Evolutionary conservation across 2,888 invertebrate genomes (phyloP), one percentile per base, ranked within the genome.

Genomic region (Smittia aterrima): DNA sequence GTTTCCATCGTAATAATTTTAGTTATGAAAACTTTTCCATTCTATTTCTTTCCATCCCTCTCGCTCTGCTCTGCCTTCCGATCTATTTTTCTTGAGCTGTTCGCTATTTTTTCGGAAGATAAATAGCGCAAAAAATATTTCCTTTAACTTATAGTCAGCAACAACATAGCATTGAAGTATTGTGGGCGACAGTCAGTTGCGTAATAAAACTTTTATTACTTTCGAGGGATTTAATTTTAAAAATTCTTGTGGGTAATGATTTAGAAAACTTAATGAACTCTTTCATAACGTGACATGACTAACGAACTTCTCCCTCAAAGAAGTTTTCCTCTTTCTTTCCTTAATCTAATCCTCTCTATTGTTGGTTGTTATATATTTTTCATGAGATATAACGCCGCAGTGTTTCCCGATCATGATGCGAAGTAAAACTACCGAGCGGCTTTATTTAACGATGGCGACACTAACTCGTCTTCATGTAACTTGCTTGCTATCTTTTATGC

Each of bases 271-370:
- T n/a, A n/a, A n/a, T n/a, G n/a, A n/a, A n/a, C n/a, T n/a, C n/a
- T n/a, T n/a, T n/a, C n/a, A n/a, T n/a, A n/a, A 9, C 32, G 32
- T 32, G 32, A 47, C 67, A 20, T 16, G n/a, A 22, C 22, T 47
- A 9, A 47, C n/a, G 47, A 47, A 67, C 13, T 9, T 16, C 7
- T 47, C 22, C 32, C 24, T n/a, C 24, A 38, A 67, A 40, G 32
- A 70, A 70, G 54, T 70, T 70, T 62, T 72, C 62, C 72, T 4
- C 18, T 27, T 71, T 25, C 70, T 27, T 71, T 25, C 70, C 38
- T 62, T 62, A 72, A 72, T 72, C 72, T 72, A 72, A 72, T 72
- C 72, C 62, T 54, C 62, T 72, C 72, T 72, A 72, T 72, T 72
- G 72, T 72, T 70, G 54, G 20, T 25, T 64, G 25, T 25, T 64